phyloP scores from a whole-genome alignment of 2,888 invertebrate genomes.

The Cryptophagus acutangulus region DNA sequence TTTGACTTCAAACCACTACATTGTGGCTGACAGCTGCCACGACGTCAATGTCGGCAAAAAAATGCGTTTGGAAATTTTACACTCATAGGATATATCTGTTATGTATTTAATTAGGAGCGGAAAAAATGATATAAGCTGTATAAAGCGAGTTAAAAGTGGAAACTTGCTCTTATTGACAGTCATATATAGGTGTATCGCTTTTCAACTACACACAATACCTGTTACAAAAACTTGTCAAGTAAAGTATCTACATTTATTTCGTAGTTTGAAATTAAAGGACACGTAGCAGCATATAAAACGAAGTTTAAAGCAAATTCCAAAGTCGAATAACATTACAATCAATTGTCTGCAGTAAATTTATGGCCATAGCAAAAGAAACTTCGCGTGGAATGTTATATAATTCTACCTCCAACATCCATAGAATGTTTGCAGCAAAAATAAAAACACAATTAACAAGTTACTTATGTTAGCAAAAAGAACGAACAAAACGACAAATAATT shows the following conservation, averaged over 20 bases:
- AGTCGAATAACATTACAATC: constrained; percentile 30
- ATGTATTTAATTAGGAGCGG: too few species aligned
- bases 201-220: too few species aligned
- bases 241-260: constrained; percentile 23
- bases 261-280: constrained; percentile 28
- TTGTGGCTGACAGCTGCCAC: constrained; percentile 50
- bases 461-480: background rate
- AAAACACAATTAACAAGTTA: constrained; percentile 21
- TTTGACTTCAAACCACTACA: constrained; percentile 48
- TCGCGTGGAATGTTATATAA: constrained; percentile 28
- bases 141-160: too few species aligned
- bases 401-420: constrained; percentile 25
- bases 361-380: constrained; percentile 20
- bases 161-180: too few species aligned
- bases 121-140: too few species aligned
- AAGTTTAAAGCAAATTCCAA: constrained; percentile 29
- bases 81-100: too few species aligned
- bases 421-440: constrained; percentile 22
- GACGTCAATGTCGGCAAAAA: too few species aligned
- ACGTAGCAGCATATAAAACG: constrained; percentile 27
- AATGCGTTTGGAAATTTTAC: too few species aligned
- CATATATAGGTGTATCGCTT: too few species aligned
- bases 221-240: constrained; percentile 20
- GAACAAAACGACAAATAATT: background rate
- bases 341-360: constrained; percentile 29